Evolutionary conservation across 2,888 invertebrate genomes (phyloP).

Genomic region (Drosophila ustulata): DNA sequence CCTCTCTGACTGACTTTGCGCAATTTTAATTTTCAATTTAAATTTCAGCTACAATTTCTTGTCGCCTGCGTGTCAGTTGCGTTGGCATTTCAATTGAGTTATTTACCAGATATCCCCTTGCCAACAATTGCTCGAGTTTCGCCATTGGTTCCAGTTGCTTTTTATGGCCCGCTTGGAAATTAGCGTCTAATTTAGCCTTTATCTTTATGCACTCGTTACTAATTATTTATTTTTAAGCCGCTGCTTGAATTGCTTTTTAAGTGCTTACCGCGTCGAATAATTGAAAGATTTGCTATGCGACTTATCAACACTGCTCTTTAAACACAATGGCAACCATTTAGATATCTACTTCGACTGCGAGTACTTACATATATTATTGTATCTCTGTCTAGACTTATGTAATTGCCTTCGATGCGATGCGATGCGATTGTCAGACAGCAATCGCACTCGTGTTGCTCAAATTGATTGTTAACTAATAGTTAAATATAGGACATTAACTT

Average conservation of each 20-base stretch:
- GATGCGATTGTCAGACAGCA: not conserved
- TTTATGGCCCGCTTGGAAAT: conserved; percentile 61
- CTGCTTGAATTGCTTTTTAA: conserved; percentile 63
- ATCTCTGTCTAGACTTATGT: conserved; percentile 4
- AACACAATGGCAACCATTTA: conserved; percentile 36
- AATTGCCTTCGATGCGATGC: conserved; percentile 3
- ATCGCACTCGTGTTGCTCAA: not conserved
- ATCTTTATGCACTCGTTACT: conserved; percentile 75
- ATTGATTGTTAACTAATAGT: conserved; percentile 8
- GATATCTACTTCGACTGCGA: conserved; percentile 22
- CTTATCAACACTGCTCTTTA: conserved; percentile 57
- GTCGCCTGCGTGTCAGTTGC: conserved; percentile 78
- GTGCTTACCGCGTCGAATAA: conserved; percentile 46
- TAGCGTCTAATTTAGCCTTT: conserved; percentile 77
- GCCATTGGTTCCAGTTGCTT: conserved; percentile 39
- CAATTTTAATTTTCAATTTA: conserved; percentile 72
- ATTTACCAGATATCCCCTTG: conserved; percentile 56
- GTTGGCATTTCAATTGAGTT: conserved; percentile 82
- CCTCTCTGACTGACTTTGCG: conserved; percentile 43
- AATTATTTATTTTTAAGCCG: conserved; percentile 66
- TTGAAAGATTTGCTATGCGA: conserved; percentile 64
- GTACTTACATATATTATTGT: not conserved
- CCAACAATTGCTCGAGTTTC: conserved; percentile 44
- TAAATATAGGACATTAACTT: conserved; percentile 4
- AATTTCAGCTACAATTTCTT: conserved; percentile 74